Evolutionary conservation across 2,113 vertebrate genomes (phyloP).

Genomic region (Bos javanicus): DNA sequence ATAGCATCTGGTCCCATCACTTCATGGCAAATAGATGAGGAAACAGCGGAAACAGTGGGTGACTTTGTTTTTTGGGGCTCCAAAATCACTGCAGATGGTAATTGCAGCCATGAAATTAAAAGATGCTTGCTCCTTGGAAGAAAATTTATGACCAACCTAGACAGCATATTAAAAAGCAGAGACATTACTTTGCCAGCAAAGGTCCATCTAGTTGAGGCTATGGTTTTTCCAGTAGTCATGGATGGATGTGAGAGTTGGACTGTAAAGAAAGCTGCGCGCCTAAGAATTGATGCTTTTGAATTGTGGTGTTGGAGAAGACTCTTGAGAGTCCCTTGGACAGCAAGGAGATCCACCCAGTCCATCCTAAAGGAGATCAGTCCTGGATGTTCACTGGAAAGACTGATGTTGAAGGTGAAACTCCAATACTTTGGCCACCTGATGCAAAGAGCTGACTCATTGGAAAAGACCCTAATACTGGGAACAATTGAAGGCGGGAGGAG

Average conservation of each 20-base stretch:
- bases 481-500: neutral
- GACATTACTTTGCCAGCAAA: neutral
- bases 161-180: neutral
- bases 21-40: neutral
- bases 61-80: neutral
- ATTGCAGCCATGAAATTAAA: neutral
- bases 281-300: neutral
- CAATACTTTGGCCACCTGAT: neutral
- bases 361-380: neutral
- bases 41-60: neutral
- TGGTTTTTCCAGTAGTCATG: neutral
- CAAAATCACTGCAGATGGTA: neutral
- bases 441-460: neutral
- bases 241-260: neutral
- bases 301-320: neutral
- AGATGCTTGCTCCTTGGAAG: neutral
- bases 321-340: neutral
- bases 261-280: neutral
- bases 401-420: neutral
- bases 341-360: neutral
- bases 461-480: neutral
- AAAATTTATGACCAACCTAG: neutral
- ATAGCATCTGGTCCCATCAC: neutral
- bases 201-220: neutral
- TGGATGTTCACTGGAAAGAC: neutral